A percentile compares a stretch with the other conserved stretches of the same genome.
Conservation (phyloP, 1,140 invertebrate species). For the Tetramorium parvispinum region DNA sequence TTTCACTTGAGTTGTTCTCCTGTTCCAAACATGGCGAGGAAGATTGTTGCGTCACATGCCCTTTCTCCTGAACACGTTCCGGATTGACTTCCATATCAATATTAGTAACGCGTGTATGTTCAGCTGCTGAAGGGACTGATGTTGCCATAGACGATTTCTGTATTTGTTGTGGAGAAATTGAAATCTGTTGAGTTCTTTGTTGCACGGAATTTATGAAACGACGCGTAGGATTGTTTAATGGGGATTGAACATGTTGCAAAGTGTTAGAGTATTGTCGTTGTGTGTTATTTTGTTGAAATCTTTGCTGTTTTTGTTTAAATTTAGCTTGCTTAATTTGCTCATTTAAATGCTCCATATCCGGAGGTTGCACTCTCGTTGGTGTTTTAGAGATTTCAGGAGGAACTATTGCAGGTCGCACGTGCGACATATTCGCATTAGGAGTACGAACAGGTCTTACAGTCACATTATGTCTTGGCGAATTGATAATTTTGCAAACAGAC, state of each 20-base stretch:
- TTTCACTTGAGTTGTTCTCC: constrained; percentile 74
- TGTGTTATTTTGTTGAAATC: constrained; percentile 52
- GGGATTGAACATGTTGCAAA: constrained; percentile 49
- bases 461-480: constrained; percentile 61
- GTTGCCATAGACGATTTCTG: constrained; percentile 71
- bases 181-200: constrained; percentile 80
- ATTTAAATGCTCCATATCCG: constrained; percentile 78
- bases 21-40: constrained; percentile 66
- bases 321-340: constrained; percentile 79
- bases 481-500: constrained; percentile 55
- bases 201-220: constrained; percentile 46
- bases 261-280: constrained; percentile 56
- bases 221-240: constrained; percentile 30
- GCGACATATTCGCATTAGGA: constrained; percentile 36
- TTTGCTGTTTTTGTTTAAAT: constrained; percentile 65
- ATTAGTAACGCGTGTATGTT: not conserved
- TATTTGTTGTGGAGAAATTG: constrained; percentile 77
- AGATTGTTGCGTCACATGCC: constrained; percentile 60
- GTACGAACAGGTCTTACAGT: constrained; percentile 38
- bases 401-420: constrained; percentile 56
- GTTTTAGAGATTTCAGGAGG: constrained; percentile 62
- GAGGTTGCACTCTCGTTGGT: constrained; percentile 54
- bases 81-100: constrained; percentile 62
- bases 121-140: constrained; percentile 20
- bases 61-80: constrained; percentile 65